Evolutionary conservation across 2,113 vertebrate genomes (phyloP).

Genomic region (Bos indicus): DNA sequence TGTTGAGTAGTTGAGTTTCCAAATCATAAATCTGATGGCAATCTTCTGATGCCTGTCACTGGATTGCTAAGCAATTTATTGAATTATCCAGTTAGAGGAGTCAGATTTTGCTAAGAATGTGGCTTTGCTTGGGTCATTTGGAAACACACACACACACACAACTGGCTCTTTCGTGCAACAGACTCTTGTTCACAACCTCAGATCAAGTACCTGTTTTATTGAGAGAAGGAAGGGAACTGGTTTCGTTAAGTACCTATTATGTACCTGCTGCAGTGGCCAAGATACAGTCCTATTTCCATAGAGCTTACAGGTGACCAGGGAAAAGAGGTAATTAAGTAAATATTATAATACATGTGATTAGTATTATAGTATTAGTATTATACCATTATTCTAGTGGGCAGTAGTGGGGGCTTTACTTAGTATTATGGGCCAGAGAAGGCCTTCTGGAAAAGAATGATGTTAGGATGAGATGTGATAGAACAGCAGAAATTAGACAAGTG

Average conservation of each 20-base stretch:
- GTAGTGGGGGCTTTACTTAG: not conserved
- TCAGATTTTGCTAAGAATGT: slow-evolving; percentile 34
- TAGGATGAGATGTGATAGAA: not conserved
- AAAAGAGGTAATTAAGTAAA: not conserved
- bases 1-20: slow-evolving; percentile 34
- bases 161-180: not conserved
- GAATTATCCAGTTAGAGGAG: not conserved
- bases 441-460: not conserved
- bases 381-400: not conserved
- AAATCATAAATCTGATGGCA: slow-evolving; percentile 36
- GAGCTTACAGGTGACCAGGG: not conserved
- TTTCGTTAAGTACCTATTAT: not conserved
- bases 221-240: not conserved
- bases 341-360: not conserved
- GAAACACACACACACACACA: not conserved
- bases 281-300: not conserved
- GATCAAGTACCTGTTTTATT: not conserved
- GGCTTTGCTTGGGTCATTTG: not conserved
- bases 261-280: not conserved
- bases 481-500: not conserved
- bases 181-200: not conserved
- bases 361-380: not conserved
- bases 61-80: slow-evolving; percentile 4
- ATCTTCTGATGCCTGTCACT: slow-evolving; percentile 32
- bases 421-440: not conserved